Evolutionary conservation across 2,797 vertebrate species (phyloP), one percentile per base, ranked within the genome.

Genomic region (Manis pentadactyla): DNA sequence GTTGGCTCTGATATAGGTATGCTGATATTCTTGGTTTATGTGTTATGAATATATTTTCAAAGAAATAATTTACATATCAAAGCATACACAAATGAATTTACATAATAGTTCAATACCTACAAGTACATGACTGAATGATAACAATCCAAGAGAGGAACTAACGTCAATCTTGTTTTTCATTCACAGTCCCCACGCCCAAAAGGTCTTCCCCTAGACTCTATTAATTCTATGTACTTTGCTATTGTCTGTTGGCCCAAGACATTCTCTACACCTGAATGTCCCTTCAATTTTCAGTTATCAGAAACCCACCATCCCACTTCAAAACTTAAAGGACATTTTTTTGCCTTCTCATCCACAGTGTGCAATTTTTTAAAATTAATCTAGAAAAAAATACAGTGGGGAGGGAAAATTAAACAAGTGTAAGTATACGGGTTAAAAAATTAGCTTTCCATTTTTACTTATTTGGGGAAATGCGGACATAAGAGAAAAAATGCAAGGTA

Each of bases 381-480:
- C 21, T 86, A 69, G 59, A 37, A 93, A 84, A 77, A 79, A 42
- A 71, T 27, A 69, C 17, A 88, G 3, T 88, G 21, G 7, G 12
- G 63, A 96, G n/a, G 23, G 79, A 94, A 95, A 68, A 42, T 37
- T 92, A 73, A 79, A 23, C 69, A 85, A 92, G 37, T 42, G 11
- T 87, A 27, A 57, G 19, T 74, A 2, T 9, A 51, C 39, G 17
- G 5, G 74, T 68, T 74, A 84, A 74, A 87, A 73, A 55, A 12
- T 75, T 85, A 75, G 39, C 85, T 88, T 85, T 73, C 61, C 59
- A 81, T 64, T 81, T 74, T 74, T 49, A 86, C 39, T 85, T 63
- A 83, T 23, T 77, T 90, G 46, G 12, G 17, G 6, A 87, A 87
- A 77, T 57, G 42, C 53, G 69, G 92, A 63, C 29, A 68, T 37